These are phyloP conservation scores for Cyclina sinensis DNA, from an alignment of 1,140 invertebrate genomes.

Conservation along the genomic window DNA sequence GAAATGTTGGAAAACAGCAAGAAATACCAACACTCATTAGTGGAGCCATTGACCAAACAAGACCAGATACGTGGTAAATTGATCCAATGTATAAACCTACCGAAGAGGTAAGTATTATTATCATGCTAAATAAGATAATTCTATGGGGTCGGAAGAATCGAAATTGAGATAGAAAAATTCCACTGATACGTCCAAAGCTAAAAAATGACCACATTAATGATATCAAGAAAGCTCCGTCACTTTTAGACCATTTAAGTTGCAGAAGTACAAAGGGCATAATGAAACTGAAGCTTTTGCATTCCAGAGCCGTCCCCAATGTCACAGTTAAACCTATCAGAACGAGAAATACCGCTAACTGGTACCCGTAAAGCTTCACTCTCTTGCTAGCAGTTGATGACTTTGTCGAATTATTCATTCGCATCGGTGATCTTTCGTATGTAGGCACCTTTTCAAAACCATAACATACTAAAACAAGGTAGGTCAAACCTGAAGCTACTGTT, in stretches of 20 bases:
- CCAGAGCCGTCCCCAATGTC: not conserved
- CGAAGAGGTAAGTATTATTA: not conserved
- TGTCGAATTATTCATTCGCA: too few relatives aligned
- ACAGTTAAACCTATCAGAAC: not conserved
- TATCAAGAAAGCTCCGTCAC: not conserved
- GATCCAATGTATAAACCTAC: not conserved
- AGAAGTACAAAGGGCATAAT: constrained; percentile 16
- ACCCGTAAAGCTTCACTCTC: not conserved
- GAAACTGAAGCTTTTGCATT: not conserved
- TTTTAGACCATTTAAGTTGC: not conserved
- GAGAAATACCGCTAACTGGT: not conserved
- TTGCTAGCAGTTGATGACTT: not conserved
- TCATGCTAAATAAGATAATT: not conserved
- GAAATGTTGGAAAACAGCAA: not conserved
- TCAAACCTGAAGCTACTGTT: not conserved
- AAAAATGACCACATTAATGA: constrained; percentile 13
- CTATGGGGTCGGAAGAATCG: not conserved
- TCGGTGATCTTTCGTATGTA: not conserved
- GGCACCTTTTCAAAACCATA: not conserved
- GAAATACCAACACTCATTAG: not conserved
- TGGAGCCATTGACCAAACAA: constrained; percentile 23
- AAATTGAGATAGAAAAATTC: not conserved
- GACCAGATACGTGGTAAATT: not conserved
- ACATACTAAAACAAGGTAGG: not conserved
- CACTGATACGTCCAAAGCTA: not conserved